Percentiles rank a stretch among this genome's conserved stretches.
These are phyloP conservation scores for Scomber colias DNA, from an alignment of 2,113 vertebrate species.

Conservation along the genomic window DNA sequence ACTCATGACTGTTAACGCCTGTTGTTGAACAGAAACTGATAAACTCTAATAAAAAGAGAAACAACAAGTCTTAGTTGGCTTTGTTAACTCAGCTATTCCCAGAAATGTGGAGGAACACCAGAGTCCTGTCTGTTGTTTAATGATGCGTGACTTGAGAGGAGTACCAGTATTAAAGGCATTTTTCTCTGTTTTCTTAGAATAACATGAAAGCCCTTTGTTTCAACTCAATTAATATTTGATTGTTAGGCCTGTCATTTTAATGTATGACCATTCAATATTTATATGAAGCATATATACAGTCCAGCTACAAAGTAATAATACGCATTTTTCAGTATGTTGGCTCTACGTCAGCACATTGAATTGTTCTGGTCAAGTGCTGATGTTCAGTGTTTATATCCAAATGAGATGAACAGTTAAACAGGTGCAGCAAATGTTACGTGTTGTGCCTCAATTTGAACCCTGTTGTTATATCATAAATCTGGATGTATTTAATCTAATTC, in stretches of 20 bases:
- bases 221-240: constrained; percentile 1
- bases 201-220: neutral
- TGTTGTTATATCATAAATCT: no score
- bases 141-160: neutral
- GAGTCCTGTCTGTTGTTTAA: neutral
- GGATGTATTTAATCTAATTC: no score
- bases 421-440: no score
- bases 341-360: neutral
- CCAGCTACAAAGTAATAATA: neutral
- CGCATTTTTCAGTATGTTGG: neutral
- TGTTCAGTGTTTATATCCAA: no score
- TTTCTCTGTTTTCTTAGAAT: neutral
- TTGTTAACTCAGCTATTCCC: neutral
- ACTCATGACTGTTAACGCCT: neutral
- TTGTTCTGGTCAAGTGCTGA: no score
- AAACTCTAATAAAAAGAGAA: constrained; percentile 9
- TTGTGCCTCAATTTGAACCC: no score
- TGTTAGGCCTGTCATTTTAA: neutral
- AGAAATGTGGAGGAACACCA: neutral
- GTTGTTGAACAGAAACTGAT: neutral
- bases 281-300: neutral
- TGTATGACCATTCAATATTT: neutral
- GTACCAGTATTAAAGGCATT: neutral
- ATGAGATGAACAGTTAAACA: no score
- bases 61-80: neutral